Conservation (phyloP, 2,888 invertebrate species). For the Melanophora roralis region DNA sequence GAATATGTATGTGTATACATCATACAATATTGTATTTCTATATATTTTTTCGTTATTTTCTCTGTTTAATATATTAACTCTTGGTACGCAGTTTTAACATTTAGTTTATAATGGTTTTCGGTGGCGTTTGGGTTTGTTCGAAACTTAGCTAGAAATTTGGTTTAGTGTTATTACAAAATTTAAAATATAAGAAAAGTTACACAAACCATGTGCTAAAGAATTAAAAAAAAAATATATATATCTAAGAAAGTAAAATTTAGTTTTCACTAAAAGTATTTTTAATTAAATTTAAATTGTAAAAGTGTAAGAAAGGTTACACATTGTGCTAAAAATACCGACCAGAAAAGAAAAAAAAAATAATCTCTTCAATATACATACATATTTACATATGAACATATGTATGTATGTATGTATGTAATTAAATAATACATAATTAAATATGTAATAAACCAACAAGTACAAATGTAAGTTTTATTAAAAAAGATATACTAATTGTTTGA, state of each 20-base stretch:
- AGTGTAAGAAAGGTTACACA: not conserved
- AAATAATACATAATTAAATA: not conserved
- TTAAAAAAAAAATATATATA: not conserved
- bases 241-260: not conserved
- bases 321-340: not conserved
- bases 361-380: too few relatives aligned
- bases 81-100: conserved; percentile 37
- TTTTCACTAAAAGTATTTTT: not conserved
- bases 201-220: conserved; percentile 8
- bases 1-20: not conserved
- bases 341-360: not conserved
- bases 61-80: conserved; percentile 46
- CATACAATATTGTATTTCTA: conserved; percentile 3
- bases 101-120: conserved; percentile 46
- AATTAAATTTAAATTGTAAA: not conserved
- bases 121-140: conserved; percentile 23
- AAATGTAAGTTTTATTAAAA: conserved; percentile 9
- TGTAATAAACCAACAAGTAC: not conserved
- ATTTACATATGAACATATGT: too few relatives aligned
- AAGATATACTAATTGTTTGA: conserved; percentile 1
- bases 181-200: not conserved
- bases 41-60: conserved; percentile 10
- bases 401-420: too few relatives aligned
- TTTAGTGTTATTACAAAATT: not conserved
- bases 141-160: not conserved